Evolutionary conservation across 2,888 invertebrate species (phyloP).

Genomic region (Hemaris fuciformis): DNA sequence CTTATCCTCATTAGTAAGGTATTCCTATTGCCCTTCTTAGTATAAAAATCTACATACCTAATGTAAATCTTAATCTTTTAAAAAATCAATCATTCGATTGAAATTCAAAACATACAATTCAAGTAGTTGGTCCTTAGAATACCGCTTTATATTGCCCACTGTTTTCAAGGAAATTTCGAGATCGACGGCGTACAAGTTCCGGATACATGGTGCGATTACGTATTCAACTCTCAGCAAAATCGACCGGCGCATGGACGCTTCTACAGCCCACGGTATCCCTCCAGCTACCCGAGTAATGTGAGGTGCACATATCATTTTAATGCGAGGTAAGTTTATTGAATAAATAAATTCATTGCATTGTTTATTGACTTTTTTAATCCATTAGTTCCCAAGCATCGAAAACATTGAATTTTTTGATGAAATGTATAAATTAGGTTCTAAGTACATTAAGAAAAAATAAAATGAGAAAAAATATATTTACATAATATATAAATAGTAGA

Average conservation of each 20-base stretch:
- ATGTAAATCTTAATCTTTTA: too few species aligned
- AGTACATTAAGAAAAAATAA: too few species aligned
- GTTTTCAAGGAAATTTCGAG: slow-evolving; percentile 86
- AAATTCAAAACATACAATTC: not conserved
- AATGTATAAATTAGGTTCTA: too few species aligned
- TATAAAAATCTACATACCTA: too few species aligned
- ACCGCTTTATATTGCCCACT: not conserved
- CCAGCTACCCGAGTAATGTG: slow-evolving; percentile 95
- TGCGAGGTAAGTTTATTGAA: slow-evolving; percentile 83
- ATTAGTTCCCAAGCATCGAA: too few species aligned
- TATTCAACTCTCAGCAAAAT: slow-evolving; percentile 88
- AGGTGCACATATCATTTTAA: slow-evolving; percentile 94
- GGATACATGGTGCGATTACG: slow-evolving; percentile 92
- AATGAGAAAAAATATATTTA: too few species aligned
- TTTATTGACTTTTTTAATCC: too few species aligned
- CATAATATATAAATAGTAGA: too few species aligned
- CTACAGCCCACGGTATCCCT: slow-evolving; percentile 97
- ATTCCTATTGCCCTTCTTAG: too few species aligned
- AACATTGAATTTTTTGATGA: too few species aligned
- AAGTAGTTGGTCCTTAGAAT: not conserved
- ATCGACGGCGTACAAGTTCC: slow-evolving; percentile 88
- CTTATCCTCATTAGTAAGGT: too few species aligned
- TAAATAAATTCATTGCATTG: not conserved
- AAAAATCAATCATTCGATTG: too few species aligned
- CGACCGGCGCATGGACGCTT: slow-evolving; percentile 87